Percentiles rank a stretch among this genome's conserved stretches.
phyloP scores from a whole-genome alignment of 1,140 invertebrate species.

The Scylla paramamosain region DNA sequence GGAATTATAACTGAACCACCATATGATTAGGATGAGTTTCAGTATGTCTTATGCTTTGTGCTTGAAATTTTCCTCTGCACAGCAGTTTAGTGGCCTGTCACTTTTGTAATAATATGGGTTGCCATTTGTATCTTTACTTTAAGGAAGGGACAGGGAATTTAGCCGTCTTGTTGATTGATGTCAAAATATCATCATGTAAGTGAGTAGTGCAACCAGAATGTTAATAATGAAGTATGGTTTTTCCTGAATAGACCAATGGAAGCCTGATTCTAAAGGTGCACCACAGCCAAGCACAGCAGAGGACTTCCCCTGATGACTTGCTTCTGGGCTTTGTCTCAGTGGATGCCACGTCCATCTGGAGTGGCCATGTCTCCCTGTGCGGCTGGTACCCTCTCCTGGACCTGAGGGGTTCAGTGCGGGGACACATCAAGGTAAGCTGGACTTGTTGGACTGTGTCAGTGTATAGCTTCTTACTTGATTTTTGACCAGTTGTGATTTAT shows the following conservation, averaged over 20 bases:
- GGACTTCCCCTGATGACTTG: constrained; percentile 43
- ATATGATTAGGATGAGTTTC: not conserved
- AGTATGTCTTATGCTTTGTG: not conserved
- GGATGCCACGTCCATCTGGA: constrained; percentile 70
- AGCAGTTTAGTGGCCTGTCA: too few relatives aligned
- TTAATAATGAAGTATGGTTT: not conserved
- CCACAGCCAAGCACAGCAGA: constrained; percentile 28
- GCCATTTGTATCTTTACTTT: too few relatives aligned
- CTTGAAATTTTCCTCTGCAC: not conserved
- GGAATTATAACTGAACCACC: too few relatives aligned
- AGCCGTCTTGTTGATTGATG: too few relatives aligned
- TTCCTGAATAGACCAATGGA: constrained; percentile 51
- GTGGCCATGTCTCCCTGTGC: constrained; percentile 69
- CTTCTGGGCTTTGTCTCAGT: constrained; percentile 69
- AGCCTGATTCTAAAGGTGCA: constrained; percentile 69
- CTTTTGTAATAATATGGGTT: too few relatives aligned
- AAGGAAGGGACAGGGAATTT: too few relatives aligned
- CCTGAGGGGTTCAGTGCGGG: constrained; percentile 49
- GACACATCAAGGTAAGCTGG: constrained; percentile 59
- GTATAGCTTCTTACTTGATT: not conserved
- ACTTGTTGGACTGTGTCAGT: not conserved
- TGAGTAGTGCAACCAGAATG: not conserved
- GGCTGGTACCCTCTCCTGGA: constrained; percentile 69
- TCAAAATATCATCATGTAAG: too few relatives aligned
- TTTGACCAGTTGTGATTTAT: too few relatives aligned